These are phyloP conservation scores for Acrocephalus arundinaceus DNA, from an alignment of 2,113 vertebrate species.

Conservation along the genomic window DNA sequence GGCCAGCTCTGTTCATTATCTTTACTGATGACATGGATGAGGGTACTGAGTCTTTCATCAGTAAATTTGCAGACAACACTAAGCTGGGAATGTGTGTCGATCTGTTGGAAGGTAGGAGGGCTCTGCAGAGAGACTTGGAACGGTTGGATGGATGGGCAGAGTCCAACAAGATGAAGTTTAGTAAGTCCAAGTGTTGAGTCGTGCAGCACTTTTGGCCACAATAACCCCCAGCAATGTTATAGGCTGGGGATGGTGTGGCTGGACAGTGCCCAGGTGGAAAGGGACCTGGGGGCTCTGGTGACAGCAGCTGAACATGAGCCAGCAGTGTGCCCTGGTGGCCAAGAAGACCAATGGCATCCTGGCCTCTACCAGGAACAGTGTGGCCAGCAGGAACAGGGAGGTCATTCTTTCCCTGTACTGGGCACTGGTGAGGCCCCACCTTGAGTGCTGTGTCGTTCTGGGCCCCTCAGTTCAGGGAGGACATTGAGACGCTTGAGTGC, in stretches of 20 bases:
- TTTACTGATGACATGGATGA: background rate
- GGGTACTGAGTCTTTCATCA: background rate
- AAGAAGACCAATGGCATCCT: background rate
- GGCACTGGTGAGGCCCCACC: background rate
- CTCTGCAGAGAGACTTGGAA: background rate
- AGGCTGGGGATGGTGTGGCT: background rate
- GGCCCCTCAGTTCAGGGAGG: background rate
- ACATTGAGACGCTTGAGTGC: rapidly evolving
- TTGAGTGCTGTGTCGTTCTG: background rate
- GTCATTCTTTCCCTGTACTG: background rate
- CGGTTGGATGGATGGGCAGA: background rate
- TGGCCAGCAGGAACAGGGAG: background rate
- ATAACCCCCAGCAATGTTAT: background rate
- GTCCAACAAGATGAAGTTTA: background rate
- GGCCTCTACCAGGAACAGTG: background rate
- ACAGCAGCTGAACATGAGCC: background rate
- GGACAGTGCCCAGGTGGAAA: background rate
- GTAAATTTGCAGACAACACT: background rate
- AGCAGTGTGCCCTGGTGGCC: background rate
- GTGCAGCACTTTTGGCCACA: background rate
- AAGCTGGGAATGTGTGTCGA: background rate
- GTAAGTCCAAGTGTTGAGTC: background rate
- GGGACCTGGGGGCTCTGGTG: background rate
- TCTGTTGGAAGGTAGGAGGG: background rate
- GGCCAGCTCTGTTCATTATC: background rate